phyloP scores from a whole-genome alignment of 1,140 invertebrate genomes.

The Bombus terrestris region DNA sequence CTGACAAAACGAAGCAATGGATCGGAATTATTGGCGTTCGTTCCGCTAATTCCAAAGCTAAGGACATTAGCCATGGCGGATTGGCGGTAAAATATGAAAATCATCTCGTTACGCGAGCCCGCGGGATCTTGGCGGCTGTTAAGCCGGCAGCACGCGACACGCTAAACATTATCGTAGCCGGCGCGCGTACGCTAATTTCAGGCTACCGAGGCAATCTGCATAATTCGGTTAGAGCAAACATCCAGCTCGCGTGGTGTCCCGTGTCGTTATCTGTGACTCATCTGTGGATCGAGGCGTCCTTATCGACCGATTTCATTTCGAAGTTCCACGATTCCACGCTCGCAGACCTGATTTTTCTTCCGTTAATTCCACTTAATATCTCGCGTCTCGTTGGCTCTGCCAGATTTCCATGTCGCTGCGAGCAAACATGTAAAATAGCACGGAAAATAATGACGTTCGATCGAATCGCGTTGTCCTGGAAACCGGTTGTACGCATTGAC shows the following conservation, averaged over 20 bases:
- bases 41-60: slow-evolving; percentile 6
- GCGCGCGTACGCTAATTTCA: slow-evolving; percentile 40
- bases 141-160: slow-evolving; percentile 39
- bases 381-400: background rate
- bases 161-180: slow-evolving; percentile 39
- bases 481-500: background rate
- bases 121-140: slow-evolving; percentile 31
- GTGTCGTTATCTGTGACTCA: slow-evolving; percentile 12
- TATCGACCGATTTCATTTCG: slow-evolving; percentile 35
- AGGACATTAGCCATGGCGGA: slow-evolving; percentile 25
- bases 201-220: slow-evolving; percentile 41
- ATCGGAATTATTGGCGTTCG: too few relatives aligned
- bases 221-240: slow-evolving; percentile 50
- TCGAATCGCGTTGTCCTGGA: slow-evolving; percentile 3
- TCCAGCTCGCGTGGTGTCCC: slow-evolving; percentile 10
- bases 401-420: background rate
- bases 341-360: background rate
- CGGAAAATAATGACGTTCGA: slow-evolving; percentile 7
- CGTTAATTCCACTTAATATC: slow-evolving; percentile 35
- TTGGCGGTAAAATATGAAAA: slow-evolving; percentile 47
- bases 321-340: background rate
- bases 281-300: slow-evolving; percentile 3
- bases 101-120: slow-evolving; percentile 16
- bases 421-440: slow-evolving; percentile 8
- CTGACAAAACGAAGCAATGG: background rate